Evolutionary conservation across 2,797 vertebrate genomes (phyloP).

Genomic region (Psittacula echo): DNA sequence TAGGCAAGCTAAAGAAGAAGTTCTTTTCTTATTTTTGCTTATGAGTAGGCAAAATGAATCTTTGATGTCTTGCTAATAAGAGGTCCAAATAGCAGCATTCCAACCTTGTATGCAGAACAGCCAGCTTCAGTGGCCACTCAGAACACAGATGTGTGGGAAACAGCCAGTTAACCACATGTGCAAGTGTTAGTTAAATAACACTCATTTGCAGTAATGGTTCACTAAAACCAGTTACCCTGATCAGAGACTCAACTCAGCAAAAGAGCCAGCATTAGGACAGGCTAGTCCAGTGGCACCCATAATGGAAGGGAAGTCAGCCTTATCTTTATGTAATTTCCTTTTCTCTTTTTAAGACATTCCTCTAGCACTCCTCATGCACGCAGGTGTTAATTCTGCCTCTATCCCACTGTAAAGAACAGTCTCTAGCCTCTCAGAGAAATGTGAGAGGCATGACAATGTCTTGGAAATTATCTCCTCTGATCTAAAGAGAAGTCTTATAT

Average conservation of each 20-base stretch:
- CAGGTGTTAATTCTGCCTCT: neutral
- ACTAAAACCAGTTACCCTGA: neutral
- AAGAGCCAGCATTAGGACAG: neutral
- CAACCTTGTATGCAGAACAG: neutral
- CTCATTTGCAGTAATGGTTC: neutral
- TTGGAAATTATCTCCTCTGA: neutral
- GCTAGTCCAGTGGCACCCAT: neutral
- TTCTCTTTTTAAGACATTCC: neutral
- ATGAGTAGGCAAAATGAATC: neutral
- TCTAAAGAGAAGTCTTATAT: neutral
- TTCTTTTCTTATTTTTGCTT: neutral
- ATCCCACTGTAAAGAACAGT: neutral
- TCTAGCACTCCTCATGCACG: neutral
- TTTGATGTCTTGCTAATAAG: neutral
- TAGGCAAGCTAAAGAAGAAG: neutral
- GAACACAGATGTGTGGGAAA: neutral
- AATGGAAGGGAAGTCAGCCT: neutral
- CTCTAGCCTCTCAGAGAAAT: neutral
- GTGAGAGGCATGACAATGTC: neutral
- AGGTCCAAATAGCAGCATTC: neutral
- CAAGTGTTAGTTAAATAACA: neutral
- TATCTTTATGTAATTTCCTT: neutral
- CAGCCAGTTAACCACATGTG: rapidly evolving
- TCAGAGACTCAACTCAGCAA: neutral
- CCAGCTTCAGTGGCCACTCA: rapidly evolving